phyloP scores from a whole-genome alignment of 37 sponge, comb jelly and placozoan species.

The Ephydatia muelleri region DNA sequence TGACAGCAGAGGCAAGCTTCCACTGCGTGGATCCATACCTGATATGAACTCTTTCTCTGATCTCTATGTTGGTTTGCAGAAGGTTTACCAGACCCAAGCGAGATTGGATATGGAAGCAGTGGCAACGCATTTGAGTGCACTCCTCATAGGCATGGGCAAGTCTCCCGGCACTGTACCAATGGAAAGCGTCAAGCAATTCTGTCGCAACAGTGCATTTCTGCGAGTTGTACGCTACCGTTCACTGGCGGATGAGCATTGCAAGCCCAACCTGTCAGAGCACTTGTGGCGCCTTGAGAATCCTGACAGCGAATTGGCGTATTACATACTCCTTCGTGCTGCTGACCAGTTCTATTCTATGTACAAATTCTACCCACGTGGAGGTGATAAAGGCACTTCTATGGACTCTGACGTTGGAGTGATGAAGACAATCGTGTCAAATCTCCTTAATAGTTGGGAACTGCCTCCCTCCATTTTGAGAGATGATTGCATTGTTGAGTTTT shows the following conservation, averaged over 20 bases:
- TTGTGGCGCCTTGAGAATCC: conserved; percentile 52
- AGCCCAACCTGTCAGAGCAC: conserved; percentile 44
- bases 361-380: conserved; percentile 65
- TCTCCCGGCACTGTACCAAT: conserved; percentile 35
- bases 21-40: conserved; percentile 93
- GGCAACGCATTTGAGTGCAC: conserved; percentile 7
- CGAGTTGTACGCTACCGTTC: conserved; percentile 65
- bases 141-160: conserved; percentile 37
- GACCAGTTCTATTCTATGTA: conserved; percentile 46
- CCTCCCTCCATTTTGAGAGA: conserved; percentile 29
- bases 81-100: conserved; percentile 72
- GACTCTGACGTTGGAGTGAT: conserved; percentile 67
- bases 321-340: conserved; percentile 87
- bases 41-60: conserved; percentile 95
- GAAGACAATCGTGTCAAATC: conserved; percentile 36
- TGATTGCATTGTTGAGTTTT: conserved; percentile 65
- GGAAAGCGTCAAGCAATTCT: conserved; percentile 51
- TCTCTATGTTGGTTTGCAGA: conserved; percentile 85
- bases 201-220: conserved; percentile 81
- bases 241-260: conserved; percentile 59
- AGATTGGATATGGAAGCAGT: conserved; percentile 63
- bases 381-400: conserved; percentile 19
- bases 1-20: conserved; percentile 82
- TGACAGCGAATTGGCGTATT: conserved; percentile 68
- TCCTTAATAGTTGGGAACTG: conserved; percentile 54